phyloP scores from a whole-genome alignment of 2,113 vertebrate genomes.

The pig (Sus scrofa) region T2T-Sscrofa CM000812.6:1341001-1341500 shows the following conservation, averaged over 20 bases:
- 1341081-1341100: no score
- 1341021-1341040: rapidly evolving
- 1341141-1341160: neutral
- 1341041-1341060: neutral
- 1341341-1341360: neutral
- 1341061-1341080: rapidly evolving
- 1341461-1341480: neutral
- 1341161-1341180: rapidly evolving
- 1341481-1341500: neutral
- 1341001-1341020: neutral
- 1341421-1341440: rapidly evolving
- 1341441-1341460: rapidly evolving
- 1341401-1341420: neutral
- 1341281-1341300: neutral
- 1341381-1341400: rapidly evolving
- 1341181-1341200: rapidly evolving
- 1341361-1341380: neutral
- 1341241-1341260: neutral
- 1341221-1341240: neutral
- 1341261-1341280: neutral
- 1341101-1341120: no score
- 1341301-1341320: neutral
- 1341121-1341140: rapidly evolving
- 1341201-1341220: rapidly evolving
- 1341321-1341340: no score